phyloP scores from a whole-genome alignment of 2,888 invertebrate genomes.

The Diploptera punctata region DNA sequence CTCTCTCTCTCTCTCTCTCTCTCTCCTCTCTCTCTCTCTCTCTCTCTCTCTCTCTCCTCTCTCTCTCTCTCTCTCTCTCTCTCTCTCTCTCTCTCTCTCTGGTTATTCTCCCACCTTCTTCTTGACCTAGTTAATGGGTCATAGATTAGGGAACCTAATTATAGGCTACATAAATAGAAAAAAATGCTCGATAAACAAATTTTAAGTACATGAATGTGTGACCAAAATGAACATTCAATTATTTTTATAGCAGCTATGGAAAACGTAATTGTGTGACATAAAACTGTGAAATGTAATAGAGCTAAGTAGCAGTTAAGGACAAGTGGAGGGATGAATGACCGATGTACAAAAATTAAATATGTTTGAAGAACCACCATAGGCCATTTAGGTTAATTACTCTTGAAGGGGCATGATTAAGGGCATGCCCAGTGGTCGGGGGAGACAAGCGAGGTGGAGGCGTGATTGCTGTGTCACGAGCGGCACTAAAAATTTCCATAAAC shows the following conservation, averaged over 20 bases:
- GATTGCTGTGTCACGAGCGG: slow-evolving; percentile 14
- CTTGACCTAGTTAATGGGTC: no score
- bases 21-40: background rate
- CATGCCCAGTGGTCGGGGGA: background rate
- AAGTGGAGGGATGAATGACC: background rate
- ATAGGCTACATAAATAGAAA: no score
- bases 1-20: no score
- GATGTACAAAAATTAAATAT: slow-evolving; percentile 20
- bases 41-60: background rate
- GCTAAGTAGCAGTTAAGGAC: background rate
- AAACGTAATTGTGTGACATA: background rate
- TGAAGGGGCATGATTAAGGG: slow-evolving; percentile 21
- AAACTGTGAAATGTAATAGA: slow-evolving; percentile 17
- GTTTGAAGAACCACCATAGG: slow-evolving; percentile 24
- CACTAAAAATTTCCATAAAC: slow-evolving; percentile 30
- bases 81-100: no score
- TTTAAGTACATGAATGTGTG: no score
- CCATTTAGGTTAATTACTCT: slow-evolving; percentile 25
- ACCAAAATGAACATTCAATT: no score
- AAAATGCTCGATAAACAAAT: no score
- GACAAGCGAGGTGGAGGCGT: slow-evolving; percentile 11
- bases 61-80: no score
- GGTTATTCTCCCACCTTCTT: no score
- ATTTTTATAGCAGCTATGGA: no score
- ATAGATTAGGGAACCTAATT: no score